These are phyloP conservation scores for Phrynosoma blainvillii DNA, from an alignment of 2,113 vertebrate genomes.

Conservation along the genomic window DNA sequence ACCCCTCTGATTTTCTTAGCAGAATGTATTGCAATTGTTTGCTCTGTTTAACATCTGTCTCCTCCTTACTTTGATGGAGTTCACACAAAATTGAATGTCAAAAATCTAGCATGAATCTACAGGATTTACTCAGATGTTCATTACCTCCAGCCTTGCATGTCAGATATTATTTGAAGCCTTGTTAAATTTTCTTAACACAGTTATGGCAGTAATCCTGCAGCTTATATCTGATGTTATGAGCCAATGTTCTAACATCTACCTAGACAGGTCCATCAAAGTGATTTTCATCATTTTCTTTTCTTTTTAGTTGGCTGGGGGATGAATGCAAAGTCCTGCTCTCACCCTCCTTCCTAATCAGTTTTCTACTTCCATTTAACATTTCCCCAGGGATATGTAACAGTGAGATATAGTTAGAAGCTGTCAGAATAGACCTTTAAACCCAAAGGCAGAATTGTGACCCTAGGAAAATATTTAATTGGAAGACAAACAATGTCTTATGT, in stretches of 20 bases:
- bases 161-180: conserved; percentile 47
- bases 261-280: conserved; percentile 42
- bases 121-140: conserved; percentile 55
- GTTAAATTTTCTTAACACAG: conserved; percentile 56
- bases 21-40: background rate
- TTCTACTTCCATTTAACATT: conserved; percentile 44
- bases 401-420: conserved; percentile 29
- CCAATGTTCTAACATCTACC: conserved; percentile 47
- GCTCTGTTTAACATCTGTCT: conserved; percentile 24
- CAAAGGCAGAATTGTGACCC: conserved; percentile 32
- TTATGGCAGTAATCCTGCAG: conserved; percentile 46
- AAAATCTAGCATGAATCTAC: conserved; percentile 27
- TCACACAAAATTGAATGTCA: conserved; percentile 42
- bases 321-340: conserved; percentile 33
- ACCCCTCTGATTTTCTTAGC: conserved; percentile 27
- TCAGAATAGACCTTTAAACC: conserved; percentile 30
- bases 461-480: conserved; percentile 30
- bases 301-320: conserved; percentile 42
- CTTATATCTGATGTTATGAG: conserved; percentile 33
- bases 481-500: conserved; percentile 31
- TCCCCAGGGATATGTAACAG: conserved; percentile 42
- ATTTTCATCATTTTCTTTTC: conserved; percentile 31
- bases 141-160: conserved; percentile 41
- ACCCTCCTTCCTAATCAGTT: conserved; percentile 51
- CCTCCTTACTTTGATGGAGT: conserved; percentile 36